These are phyloP conservation scores for Holocentrus rufus DNA, from an alignment of 2,797 vertebrate genomes.

Conservation along the genomic window DNA sequence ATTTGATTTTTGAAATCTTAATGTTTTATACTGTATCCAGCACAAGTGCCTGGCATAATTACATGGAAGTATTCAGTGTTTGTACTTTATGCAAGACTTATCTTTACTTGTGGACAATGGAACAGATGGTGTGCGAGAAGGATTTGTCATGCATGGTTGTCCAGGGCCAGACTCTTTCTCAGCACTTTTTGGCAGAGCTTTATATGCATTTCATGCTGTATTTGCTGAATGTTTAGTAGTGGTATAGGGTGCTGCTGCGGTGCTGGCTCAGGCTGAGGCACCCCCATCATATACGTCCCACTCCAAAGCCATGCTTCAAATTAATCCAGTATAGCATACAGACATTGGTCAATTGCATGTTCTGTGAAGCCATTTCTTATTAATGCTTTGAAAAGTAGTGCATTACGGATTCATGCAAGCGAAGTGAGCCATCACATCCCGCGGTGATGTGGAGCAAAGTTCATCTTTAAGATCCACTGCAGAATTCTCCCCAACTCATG, in stretches of 20 bases:
- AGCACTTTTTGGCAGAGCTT: constrained; percentile 76
- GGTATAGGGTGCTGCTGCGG: constrained; percentile 58
- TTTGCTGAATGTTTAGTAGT: constrained; percentile 65
- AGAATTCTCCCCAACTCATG: too few species aligned
- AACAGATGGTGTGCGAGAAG: constrained; percentile 79
- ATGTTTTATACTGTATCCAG: constrained; percentile 58
- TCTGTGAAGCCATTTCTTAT: constrained; percentile 18
- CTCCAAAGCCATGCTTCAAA: constrained; percentile 36
- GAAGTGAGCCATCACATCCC: constrained; percentile 10
- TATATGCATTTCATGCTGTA: constrained; percentile 70
- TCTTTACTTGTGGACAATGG: constrained; percentile 77
- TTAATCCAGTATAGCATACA: constrained; percentile 46
- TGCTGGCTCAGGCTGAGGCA: constrained; percentile 42
- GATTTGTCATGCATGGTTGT: constrained; percentile 79
- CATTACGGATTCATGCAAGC: background rate
- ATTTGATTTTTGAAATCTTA: constrained; percentile 30
- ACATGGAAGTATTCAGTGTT: constrained; percentile 62
- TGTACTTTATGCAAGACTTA: constrained; percentile 71
- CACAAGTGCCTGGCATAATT: constrained; percentile 61
- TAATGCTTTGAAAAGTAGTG: constrained; percentile 22
- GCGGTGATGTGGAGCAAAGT: constrained; percentile 8
- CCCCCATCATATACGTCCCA: constrained; percentile 38
- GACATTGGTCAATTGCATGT: constrained; percentile 2
- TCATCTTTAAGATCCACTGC: background rate
- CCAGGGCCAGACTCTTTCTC: constrained; percentile 72